Conservation (phyloP, 2,113 vertebrate genomes). For the Eudyptes chrysolophus region DNA sequence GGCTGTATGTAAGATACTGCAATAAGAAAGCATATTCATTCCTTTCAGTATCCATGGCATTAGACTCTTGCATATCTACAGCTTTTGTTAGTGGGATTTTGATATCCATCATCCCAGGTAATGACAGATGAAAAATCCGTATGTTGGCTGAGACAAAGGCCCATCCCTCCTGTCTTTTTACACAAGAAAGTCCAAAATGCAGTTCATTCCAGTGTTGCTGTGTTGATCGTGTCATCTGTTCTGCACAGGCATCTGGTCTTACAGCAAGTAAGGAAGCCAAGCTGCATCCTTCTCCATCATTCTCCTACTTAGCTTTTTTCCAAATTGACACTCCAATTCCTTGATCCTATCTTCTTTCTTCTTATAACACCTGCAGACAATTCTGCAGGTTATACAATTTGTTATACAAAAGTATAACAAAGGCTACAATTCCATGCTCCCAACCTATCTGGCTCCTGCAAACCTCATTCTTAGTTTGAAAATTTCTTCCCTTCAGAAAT, state of each 20-base stretch:
- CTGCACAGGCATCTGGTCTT: not conserved
- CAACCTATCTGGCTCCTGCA: accelerated
- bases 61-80: not conserved
- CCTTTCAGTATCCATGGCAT: not conserved
- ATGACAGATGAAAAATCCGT: not conserved
- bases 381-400: no score
- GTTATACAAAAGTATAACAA: no score
- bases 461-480: not conserved
- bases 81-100: not conserved
- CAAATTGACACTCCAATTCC: not conserved
- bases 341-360: not conserved
- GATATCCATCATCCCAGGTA: not conserved
- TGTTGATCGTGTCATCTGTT: not conserved
- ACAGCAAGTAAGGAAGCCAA: not conserved
- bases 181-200: not conserved
- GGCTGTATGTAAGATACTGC: not conserved
- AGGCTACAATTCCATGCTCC: not conserved
- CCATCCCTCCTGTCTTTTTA: not conserved
- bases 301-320: not conserved
- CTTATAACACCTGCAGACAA: not conserved
- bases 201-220: not conserved
- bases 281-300: not conserved
- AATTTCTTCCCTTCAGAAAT: not conserved
- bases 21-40: not conserved
- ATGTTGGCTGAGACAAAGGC: not conserved